Percentiles rank a stretch among this genome's conserved stretches.
Evolutionary conservation across 2,797 vertebrate species (phyloP).

Genomic region (Jordanella pulchra): DNA sequence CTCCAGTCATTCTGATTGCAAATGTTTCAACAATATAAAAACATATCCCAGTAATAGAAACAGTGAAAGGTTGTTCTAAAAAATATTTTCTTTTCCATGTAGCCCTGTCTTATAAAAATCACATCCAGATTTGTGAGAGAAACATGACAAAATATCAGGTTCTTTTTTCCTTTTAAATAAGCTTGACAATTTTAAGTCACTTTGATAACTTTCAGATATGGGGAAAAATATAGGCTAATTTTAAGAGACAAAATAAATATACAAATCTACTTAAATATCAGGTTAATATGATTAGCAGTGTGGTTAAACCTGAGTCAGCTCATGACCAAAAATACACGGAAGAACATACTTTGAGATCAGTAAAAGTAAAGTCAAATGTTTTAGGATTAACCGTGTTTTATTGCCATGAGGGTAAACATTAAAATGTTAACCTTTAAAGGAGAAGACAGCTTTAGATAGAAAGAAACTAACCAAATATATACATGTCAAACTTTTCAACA

Average conservation of each 20-base stretch:
- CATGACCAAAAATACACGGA: background rate
- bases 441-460: constrained; percentile 41
- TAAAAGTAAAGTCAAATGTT: background rate
- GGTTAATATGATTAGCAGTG: background rate
- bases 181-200: background rate
- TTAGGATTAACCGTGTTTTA: constrained; percentile 40
- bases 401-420: constrained; percentile 43
- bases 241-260: too few relatives aligned
- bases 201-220: background rate
- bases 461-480: constrained; percentile 53
- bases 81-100: background rate
- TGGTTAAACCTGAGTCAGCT: background rate
- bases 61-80: background rate
- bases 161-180: too few relatives aligned
- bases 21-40: background rate
- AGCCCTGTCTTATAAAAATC: background rate
- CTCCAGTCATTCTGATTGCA: background rate
- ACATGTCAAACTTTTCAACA: constrained; percentile 47
- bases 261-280: background rate
- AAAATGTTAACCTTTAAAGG: constrained; percentile 29
- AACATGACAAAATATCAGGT: background rate
- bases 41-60: background rate
- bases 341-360: background rate
- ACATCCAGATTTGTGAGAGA: background rate
- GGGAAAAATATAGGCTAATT: background rate